Evolutionary conservation across 2,113 vertebrate genomes (phyloP).

Genomic region (Cochlearius cochlearius): DNA sequence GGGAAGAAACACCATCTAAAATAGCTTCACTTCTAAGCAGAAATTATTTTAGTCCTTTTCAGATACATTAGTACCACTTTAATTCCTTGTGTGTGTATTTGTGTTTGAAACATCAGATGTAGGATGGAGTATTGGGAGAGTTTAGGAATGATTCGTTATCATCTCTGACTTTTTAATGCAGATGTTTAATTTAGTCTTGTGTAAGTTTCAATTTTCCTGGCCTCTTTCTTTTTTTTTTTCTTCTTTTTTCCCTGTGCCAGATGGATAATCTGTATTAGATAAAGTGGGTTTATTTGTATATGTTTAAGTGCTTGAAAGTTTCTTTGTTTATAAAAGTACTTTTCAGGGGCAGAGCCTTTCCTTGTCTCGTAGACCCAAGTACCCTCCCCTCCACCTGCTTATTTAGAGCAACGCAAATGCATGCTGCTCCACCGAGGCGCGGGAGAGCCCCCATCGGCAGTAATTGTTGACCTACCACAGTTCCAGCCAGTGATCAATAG

Average conservation of each 20-base stretch:
- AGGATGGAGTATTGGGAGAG: not conserved
- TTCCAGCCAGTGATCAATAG: constrained; percentile 47
- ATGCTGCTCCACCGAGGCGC: not conserved
- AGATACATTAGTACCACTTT: not conserved
- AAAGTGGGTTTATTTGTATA: not conserved
- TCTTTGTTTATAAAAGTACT: not conserved
- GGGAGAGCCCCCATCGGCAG: not conserved
- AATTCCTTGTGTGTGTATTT: not conserved
- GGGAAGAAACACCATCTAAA: not conserved
- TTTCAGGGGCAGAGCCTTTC: not conserved
- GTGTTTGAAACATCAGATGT: not conserved
- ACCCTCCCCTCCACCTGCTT: constrained; percentile 16
- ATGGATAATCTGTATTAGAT: not conserved
- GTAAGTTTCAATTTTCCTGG: not conserved
- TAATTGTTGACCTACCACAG: constrained; percentile 32
- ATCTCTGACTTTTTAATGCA: not conserved
- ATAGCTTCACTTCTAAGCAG: not conserved
- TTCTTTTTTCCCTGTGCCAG: not conserved
- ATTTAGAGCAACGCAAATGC: not conserved
- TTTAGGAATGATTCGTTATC: not conserved
- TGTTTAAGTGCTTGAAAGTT: not conserved
- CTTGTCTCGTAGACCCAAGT: not conserved
- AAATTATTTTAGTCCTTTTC: not conserved
- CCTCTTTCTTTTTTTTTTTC: not conserved
- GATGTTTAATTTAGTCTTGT: not conserved